Base-by-base conservation (phyloP, 2,797 vertebrate species). In the Siniperca scherzeri region DNA sequence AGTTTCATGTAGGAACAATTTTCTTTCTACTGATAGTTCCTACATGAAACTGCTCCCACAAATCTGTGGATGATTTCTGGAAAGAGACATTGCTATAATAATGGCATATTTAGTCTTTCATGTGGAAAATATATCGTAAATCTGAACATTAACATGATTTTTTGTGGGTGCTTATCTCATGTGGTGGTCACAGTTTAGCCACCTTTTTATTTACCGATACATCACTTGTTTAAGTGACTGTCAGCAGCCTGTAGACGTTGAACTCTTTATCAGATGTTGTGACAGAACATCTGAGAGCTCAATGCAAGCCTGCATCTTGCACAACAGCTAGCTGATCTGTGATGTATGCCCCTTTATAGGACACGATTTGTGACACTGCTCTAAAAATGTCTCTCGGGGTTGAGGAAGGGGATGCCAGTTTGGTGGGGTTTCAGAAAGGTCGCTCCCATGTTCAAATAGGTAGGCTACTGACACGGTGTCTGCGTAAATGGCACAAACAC, bases 261-360 rank as follows among this genome's bases (percentile, higher is more conserved):
- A 91, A 91, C 91, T 92, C 91, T 86, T 90, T 90, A 89, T 92
- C 90, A 90, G 88, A 87, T 90, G 88, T 83, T 86, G 87, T 87
- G 88, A 69, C 89, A 89, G 84, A 91, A 73, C 85, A 85, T 80
- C 86, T 72, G 52, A 82, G 78, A 76, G 85, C 81, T 87, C 84
- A 64, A 56, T 13, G 5, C 66, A 13, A 68, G 81, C 40, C 56
- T 70, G 79, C 77, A 65, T 90, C 85, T 92, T 90, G 84, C 90
- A 93, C 91, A 93, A 92, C 92, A 92, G 90, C 92, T 93, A 90
- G 81, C 86, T 82, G 84, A 60, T 74, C 82, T 69, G 84, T 12
- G 76, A 68, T 88, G 84, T n/a, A 55, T 71, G 74, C 64, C 79
- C 64, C 50, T 83, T 70, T 65, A 74, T 55, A 77, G 81, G 77